Percentiles rank a stretch among this genome's conserved stretches.
These are phyloP conservation scores for Cosmia pyralina DNA, from an alignment of 2,888 invertebrate genomes.

Conservation along the genomic window DNA sequence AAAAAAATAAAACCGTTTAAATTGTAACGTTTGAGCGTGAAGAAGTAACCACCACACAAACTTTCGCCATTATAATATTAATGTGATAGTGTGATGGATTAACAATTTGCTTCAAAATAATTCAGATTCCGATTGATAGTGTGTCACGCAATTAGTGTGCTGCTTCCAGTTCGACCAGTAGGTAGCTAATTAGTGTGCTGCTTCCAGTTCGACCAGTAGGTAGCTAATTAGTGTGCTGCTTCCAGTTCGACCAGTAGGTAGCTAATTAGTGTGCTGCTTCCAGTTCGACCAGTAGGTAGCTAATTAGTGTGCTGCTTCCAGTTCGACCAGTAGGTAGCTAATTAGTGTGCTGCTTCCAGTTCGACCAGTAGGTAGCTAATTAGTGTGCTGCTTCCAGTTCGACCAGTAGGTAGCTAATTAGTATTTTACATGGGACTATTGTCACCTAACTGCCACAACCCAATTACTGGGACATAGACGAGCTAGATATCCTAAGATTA, in stretches of 20 bases:
- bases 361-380: too few relatives aligned
- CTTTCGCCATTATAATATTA: too few relatives aligned
- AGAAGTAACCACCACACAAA: too few relatives aligned
- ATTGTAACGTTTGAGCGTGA: too few relatives aligned
- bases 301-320: background rate
- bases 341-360: too few relatives aligned
- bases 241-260: background rate
- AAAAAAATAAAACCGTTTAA: too few relatives aligned
- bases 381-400: background rate
- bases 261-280: conserved; percentile 33
- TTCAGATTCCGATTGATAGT: too few relatives aligned
- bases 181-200: conserved; percentile 25
- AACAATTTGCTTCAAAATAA: too few relatives aligned
- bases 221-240: conserved; percentile 30
- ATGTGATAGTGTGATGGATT: too few relatives aligned
- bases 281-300: background rate
- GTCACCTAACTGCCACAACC: conserved; percentile 1
- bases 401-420: conserved; percentile 15
- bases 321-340: too few relatives aligned
- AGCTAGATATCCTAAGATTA: conserved; percentile 15
- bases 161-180: background rate
- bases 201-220: background rate
- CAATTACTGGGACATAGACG: conserved; percentile 21
- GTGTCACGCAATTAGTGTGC: too few relatives aligned
- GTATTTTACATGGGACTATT: conserved; percentile 15